Evolutionary conservation across 2,797 vertebrate genomes (phyloP).

Genomic region (Ceryle rudis): DNA sequence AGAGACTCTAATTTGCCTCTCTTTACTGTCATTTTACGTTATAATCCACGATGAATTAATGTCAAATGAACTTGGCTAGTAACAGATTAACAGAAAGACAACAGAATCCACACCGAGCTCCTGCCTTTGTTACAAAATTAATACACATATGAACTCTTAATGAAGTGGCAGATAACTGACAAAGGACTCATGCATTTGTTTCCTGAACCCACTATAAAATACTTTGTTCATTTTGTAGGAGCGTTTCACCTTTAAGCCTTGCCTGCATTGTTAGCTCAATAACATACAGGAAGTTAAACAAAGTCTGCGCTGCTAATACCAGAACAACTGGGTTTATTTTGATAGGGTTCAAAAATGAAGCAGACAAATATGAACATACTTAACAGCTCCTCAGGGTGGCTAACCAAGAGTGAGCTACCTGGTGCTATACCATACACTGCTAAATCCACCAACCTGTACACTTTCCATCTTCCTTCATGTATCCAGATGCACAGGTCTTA

Average conservation of each 20-base stretch:
- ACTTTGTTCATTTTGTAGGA: neutral
- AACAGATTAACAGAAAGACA: neutral
- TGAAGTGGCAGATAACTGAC: neutral
- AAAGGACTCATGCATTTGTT: neutral
- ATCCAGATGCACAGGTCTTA: constrained; percentile 83
- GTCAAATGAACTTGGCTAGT: neutral
- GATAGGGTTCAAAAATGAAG: neutral
- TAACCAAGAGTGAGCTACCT: neutral
- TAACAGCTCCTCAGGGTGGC: neutral
- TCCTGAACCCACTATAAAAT: neutral
- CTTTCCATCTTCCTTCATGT: constrained; percentile 78
- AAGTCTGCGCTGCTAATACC: neutral
- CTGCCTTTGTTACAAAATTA: neutral
- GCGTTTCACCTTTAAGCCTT: neutral
- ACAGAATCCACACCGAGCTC: neutral
- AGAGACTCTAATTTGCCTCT: neutral
- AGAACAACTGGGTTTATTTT: neutral
- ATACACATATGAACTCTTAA: neutral
- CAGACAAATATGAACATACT: accelerated
- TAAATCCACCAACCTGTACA: constrained; percentile 84
- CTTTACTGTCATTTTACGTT: neutral
- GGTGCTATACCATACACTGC: neutral
- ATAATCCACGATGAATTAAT: neutral
- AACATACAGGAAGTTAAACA: neutral
- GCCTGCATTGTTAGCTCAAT: neutral